These are phyloP conservation scores for Meiosimyza decipiens DNA, from an alignment of 2,888 invertebrate species.

Conservation along the genomic window DNA sequence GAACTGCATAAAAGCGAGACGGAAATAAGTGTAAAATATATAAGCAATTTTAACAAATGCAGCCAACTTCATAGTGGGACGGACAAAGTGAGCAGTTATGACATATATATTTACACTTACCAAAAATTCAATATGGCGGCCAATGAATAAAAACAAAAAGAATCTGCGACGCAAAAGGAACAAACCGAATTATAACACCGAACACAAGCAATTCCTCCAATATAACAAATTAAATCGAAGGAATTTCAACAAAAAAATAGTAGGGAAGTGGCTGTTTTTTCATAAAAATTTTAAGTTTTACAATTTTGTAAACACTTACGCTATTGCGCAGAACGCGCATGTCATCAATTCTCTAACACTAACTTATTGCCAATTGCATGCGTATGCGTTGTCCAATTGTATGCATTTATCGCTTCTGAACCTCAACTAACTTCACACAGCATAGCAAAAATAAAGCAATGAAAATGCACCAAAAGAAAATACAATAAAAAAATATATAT, in stretches of 20 bases:
- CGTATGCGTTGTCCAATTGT: conserved; percentile 16
- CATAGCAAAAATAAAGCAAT: no score
- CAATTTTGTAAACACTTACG: neutral
- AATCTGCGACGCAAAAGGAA: conserved; percentile 35
- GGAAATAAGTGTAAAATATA: conserved; percentile 46
- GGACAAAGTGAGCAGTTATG: conserved; percentile 17
- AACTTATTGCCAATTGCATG: conserved; percentile 1
- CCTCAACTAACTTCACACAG: neutral
- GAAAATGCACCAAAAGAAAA: no score
- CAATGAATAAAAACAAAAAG: conserved; percentile 30
- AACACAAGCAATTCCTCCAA: neutral
- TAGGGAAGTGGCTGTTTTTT: no score
- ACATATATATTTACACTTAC: conserved; percentile 16
- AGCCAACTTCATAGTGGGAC: conserved; percentile 53
- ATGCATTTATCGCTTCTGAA: neutral
- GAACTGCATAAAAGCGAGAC: conserved; percentile 28
- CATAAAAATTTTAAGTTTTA: neutral
- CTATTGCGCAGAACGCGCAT: conserved; percentile 47
- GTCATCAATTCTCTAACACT: conserved; percentile 46
- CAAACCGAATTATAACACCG: neutral
- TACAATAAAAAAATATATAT: no score
- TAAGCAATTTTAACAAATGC: conserved; percentile 30
- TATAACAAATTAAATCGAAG: neutral
- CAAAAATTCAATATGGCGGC: conserved; percentile 45
- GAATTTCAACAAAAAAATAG: neutral